Percentiles rank a stretch among this genome's conserved stretches.
These are phyloP conservation scores for Drosophila histrio DNA, from an alignment of 2,888 invertebrate genomes.

Conservation along the genomic window DNA sequence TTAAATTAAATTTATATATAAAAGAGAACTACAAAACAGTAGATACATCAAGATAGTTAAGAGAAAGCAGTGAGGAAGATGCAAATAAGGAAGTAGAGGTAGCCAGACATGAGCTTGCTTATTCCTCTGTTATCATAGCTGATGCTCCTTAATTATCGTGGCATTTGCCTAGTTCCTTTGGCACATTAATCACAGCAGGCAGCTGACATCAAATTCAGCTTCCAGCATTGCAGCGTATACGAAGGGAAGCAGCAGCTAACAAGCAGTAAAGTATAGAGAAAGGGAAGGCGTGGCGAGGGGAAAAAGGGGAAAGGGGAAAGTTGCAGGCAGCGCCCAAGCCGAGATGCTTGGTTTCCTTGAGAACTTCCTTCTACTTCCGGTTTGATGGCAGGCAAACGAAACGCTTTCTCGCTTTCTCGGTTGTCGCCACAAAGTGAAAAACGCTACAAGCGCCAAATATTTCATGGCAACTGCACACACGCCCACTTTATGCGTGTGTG, in stretches of 20 bases:
- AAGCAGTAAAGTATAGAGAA: background rate
- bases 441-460: conserved; percentile 74
- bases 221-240: conserved; percentile 30
- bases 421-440: conserved; percentile 66
- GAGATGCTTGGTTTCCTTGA: conserved; percentile 57
- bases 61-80: background rate
- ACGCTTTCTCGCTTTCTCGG: conserved; percentile 25
- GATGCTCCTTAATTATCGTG: conserved; percentile 1
- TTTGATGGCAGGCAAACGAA: conserved; percentile 37
- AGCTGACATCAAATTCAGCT: background rate
- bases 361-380: conserved; percentile 48
- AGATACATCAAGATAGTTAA: background rate
- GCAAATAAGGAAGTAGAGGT: background rate
- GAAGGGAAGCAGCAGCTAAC: conserved; percentile 32
- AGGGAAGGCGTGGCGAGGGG: background rate
- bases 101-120: background rate
- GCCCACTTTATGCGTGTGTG: conserved; percentile 9
- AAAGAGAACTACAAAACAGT: background rate
- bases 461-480: conserved; percentile 59
- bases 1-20: no score
- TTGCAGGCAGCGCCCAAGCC: conserved; percentile 6
- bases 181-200: conserved; percentile 19
- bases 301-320: background rate
- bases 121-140: background rate
- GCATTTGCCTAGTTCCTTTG: background rate